Conservation (phyloP, 1,140 invertebrate species). For the Wasmannia auropunctata region DNA sequence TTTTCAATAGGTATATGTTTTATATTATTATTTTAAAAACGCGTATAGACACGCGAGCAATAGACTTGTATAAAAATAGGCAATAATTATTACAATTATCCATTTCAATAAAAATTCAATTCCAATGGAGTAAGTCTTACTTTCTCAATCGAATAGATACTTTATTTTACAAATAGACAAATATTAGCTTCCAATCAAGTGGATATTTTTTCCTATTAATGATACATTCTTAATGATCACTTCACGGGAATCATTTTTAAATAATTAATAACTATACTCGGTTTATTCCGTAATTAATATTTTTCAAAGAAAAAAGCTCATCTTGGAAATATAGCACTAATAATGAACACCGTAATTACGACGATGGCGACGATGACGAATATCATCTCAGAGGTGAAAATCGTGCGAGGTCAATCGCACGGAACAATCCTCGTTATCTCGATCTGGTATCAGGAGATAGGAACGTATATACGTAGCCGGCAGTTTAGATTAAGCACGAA, state of each 20-base stretch:
- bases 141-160: background rate
- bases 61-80: background rate
- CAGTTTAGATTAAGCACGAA: background rate
- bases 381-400: background rate
- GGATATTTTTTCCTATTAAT: background rate
- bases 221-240: background rate
- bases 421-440: slow-evolving; percentile 13
- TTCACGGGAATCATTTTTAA: background rate
- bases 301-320: background rate
- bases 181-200: background rate
- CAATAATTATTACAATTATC: background rate
- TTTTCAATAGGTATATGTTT: background rate
- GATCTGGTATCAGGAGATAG: background rate
- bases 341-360: background rate
- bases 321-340: background rate
- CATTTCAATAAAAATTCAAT: background rate
- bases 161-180: background rate
- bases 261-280: background rate
- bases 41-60: background rate
- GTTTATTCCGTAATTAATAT: background rate
- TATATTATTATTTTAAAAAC: background rate
- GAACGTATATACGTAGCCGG: background rate
- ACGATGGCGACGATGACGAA: background rate
- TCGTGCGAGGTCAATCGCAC: background rate
- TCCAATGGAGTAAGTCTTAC: background rate